Percentiles rank a stretch among this genome's conserved stretches.
These are phyloP conservation scores for Troglohyphantes excavatus DNA, from an alignment of 2,888 invertebrate species.

Conservation along the genomic window DNA sequence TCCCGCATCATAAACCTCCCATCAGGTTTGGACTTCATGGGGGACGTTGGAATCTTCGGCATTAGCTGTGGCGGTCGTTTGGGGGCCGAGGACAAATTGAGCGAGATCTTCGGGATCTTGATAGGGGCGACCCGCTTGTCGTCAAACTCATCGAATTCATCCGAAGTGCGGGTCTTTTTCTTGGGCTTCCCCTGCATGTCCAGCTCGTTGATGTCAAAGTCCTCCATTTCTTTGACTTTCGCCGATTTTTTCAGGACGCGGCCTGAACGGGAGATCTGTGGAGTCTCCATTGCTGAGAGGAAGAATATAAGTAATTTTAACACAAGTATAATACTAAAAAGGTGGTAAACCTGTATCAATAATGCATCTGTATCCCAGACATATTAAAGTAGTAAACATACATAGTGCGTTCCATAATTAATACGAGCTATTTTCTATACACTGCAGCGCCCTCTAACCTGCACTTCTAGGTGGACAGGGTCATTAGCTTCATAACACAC, in stretches of 20 bases:
- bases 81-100: slow-evolving; percentile 19
- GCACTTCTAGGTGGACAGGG: no score
- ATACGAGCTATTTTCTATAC: no score
- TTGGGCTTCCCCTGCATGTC: slow-evolving; percentile 66
- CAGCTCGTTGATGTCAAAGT: slow-evolving; percentile 82
- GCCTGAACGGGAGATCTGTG: slow-evolving; percentile 92
- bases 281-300: slow-evolving; percentile 65
- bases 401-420: no score
- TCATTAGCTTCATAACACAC: no score
- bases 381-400: no score
- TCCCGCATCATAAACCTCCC: slow-evolving; percentile 21
- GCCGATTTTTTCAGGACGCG: slow-evolving; percentile 96
- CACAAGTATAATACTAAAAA: no score
- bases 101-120: slow-evolving; percentile 70
- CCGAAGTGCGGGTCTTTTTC: slow-evolving; percentile 44
- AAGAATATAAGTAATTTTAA: no score
- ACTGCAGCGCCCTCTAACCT: no score
- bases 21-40: slow-evolving; percentile 44
- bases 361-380: no score
- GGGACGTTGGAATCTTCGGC: neutral
- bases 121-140: slow-evolving; percentile 75
- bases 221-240: slow-evolving; percentile 96
- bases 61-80: slow-evolving; percentile 24
- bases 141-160: slow-evolving; percentile 65
- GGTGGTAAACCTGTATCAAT: no score